A percentile compares a stretch with the other conserved stretches of the same genome.
Conservation (phyloP, 2,113 vertebrate genomes). For the Neogobius melanostomus region DNA sequence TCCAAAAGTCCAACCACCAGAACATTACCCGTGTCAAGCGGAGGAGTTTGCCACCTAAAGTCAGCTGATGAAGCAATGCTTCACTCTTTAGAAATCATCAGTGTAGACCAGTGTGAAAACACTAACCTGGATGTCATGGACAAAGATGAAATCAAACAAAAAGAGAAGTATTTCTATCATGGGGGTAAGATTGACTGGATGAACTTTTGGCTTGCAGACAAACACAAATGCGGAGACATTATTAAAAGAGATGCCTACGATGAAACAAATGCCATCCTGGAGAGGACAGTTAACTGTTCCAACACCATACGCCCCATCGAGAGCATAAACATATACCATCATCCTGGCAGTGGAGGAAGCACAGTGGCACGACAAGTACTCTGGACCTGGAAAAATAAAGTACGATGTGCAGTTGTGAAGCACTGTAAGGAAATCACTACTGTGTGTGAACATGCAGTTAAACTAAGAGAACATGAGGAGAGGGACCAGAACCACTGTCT, state of each 20-base stretch:
- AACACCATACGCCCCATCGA: constrained; percentile 42
- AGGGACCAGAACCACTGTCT: constrained; percentile 53
- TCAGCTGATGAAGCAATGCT: constrained; percentile 62
- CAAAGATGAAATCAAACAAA: constrained; percentile 55
- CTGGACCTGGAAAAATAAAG: constrained; percentile 69
- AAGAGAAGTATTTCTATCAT: constrained; percentile 73
- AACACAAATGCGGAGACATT: constrained; percentile 55
- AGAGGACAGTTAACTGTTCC: not conserved
- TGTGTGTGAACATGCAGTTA: constrained; percentile 67
- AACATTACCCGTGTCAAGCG: constrained; percentile 62
- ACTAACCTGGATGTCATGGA: constrained; percentile 54
- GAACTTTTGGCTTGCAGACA: constrained; percentile 78
- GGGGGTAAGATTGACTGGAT: constrained; percentile 78
- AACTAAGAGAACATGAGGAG: constrained; percentile 69
- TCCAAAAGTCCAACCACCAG: constrained; percentile 35
- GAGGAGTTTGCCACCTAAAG: constrained; percentile 49
- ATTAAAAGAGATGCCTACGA: constrained; percentile 71
- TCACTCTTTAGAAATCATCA: constrained; percentile 75
- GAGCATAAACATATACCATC: constrained; percentile 76
- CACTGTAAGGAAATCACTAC: constrained; percentile 42
- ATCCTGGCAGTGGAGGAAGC: constrained; percentile 80
- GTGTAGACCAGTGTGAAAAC: constrained; percentile 68
- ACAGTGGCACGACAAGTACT: constrained; percentile 77
- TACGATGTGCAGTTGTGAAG: constrained; percentile 75
- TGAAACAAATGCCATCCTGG: constrained; percentile 51